Base-by-base conservation (phyloP, 2,113 vertebrate genomes). In the Platichthys flesus region DNA sequence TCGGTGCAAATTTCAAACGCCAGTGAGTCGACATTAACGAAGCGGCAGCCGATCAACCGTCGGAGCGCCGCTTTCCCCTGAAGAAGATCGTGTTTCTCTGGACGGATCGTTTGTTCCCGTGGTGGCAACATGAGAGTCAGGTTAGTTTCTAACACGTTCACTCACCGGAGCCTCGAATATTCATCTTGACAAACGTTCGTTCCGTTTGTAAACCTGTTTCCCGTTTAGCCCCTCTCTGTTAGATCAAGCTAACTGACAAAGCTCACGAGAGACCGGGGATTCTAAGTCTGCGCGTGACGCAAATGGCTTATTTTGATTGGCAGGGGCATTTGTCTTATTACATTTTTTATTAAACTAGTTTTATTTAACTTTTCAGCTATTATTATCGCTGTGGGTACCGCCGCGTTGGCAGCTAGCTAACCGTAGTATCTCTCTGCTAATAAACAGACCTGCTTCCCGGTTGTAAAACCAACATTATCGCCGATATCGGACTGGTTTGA, bases 121-220 rank as follows among this genome's bases (percentile, higher is more conserved):
- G 18, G 35, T 28, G 74, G 54, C 21, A 87, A 63, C 49, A 93
- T 94, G 93, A 87, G 93, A 87, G 81, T 81, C 45, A 94, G 93
- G 93, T 94, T 42, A 65, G 89, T 89, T 24, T 3, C 4, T 16
- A 4, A 70, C 9, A 14, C 3, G 2, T 16, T 49, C 9, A 40
- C 5, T 15, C 8, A 26, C 9, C 16, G 2, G 3, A 26, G 2
- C 5, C 14, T 23, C 1, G 20, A 13, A n/a, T 64, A 20, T 76
- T 31, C 23, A 28, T 20, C 2, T 6, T 49, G 57, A 49, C 10
- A 14, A 1, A 2, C 2, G 6, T 55, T 2, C 42, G 15, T 54
- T 66, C 2, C 8, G 3, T 21, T 47, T 20, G 63, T 2, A 13
- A 37, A 26, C 10, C 0, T 1, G 24, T 28, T 59, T 78, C 65